A percentile compares a stretch with the other conserved stretches of the same genome.
These are phyloP conservation scores for Penelope pileata DNA, from an alignment of 2,113 vertebrate species.

Conservation along the genomic window DNA sequence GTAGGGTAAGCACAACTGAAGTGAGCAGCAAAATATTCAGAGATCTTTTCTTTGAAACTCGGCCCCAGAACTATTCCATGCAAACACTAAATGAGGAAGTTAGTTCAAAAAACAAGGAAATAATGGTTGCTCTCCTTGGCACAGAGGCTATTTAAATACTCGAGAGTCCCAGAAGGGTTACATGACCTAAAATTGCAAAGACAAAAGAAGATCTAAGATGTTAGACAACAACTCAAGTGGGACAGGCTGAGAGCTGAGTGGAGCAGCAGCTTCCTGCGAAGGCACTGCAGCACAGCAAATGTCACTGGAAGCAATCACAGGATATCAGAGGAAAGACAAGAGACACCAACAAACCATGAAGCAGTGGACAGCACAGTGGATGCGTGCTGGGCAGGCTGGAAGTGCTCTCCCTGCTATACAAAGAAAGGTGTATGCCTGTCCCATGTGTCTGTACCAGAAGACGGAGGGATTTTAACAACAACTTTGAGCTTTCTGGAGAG, in stretches of 20 bases:
- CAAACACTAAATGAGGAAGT: slow-evolving; percentile 17
- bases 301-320: neutral
- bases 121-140: neutral
- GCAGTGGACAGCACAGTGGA: neutral
- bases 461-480: neutral
- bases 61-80: neutral
- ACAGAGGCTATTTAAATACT: slow-evolving; percentile 17
- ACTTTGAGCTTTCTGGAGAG: neutral
- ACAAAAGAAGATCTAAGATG: neutral
- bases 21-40: neutral
- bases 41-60: slow-evolving; percentile 34
- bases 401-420: neutral
- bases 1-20: neutral
- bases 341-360: neutral
- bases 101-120: neutral
- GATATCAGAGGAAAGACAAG: neutral
- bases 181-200: slow-evolving; percentile 2
- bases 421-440: neutral
- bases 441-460: neutral
- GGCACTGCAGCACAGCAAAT: neutral
- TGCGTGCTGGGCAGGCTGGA: neutral
- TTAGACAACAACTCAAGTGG: neutral
- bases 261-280: neutral
- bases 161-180: neutral
- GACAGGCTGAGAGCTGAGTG: neutral